Percentiles rank a stretch among this genome's conserved stretches.
Conservation (phyloP, 2,113 vertebrate species). For the Saimiri boliviensis region DNA sequence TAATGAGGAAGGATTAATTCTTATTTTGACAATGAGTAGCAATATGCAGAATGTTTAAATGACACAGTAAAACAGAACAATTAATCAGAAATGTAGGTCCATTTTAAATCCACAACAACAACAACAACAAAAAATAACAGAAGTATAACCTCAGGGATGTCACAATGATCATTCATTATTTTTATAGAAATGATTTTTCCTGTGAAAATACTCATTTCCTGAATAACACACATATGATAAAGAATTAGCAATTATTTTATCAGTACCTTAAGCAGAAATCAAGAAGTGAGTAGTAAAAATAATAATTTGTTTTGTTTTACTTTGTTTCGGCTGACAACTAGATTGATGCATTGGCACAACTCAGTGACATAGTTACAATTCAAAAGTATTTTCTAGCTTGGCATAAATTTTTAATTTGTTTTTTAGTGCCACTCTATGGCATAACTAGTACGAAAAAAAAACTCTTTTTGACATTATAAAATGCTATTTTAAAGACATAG, state of each 20-base stretch:
- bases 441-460: neutral
- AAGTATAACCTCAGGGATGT: neutral
- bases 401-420: neutral
- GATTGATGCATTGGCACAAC: conserved; percentile 10
- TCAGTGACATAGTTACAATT: conserved; percentile 5
- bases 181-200: conserved; percentile 15
- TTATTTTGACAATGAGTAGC: neutral
- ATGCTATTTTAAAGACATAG: conserved; percentile 17
- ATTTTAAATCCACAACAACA: neutral
- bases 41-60: conserved; percentile 71
- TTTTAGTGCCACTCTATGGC: neutral
- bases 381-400: conserved; percentile 21
- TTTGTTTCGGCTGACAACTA: neutral
- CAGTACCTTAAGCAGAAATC: conserved; percentile 1
- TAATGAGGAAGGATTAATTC: conserved; percentile 54
- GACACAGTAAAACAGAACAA: conserved; percentile 80
- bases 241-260: neutral
- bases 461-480: neutral
- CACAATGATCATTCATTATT: neutral
- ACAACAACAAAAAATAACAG: neutral
- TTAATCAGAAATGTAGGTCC: conserved; percentile 70
- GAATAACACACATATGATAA: neutral
- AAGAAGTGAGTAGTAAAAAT: neutral
- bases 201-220: neutral
- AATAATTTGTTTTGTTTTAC: neutral